Conservation (phyloP, 2,888 invertebrate genomes). For the Theretra japonica region DNA sequence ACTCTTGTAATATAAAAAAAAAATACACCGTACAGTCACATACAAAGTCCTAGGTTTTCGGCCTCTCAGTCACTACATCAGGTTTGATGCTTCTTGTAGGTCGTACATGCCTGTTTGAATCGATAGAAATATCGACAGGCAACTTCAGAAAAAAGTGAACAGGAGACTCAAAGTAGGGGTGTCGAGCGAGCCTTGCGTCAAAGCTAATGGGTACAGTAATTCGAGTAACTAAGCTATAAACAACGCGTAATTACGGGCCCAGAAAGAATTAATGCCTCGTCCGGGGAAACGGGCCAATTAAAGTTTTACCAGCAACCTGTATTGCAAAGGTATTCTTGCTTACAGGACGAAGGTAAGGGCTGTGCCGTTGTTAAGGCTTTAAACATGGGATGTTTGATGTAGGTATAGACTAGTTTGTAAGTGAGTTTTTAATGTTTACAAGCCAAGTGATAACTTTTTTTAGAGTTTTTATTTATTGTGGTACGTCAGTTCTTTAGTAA, state of each 20-base stretch:
- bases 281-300: slow-evolving; percentile 38
- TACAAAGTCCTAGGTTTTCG: too few relatives aligned
- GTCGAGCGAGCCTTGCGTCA: slow-evolving; percentile 33
- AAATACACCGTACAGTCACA: too few relatives aligned
- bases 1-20: too few relatives aligned
- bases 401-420: not conserved
- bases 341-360: not conserved
- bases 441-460: too few relatives aligned
- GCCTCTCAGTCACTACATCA: too few relatives aligned
- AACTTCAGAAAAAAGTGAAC: not conserved
- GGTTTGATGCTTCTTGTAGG: too few relatives aligned
- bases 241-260: slow-evolving; percentile 39
- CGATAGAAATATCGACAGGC: too few relatives aligned
- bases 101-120: too few relatives aligned
- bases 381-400: not conserved
- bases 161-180: not conserved
- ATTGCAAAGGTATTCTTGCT: slow-evolving; percentile 28
- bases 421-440: too few relatives aligned
- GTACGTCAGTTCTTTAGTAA: too few relatives aligned
- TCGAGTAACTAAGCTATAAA: slow-evolving; percentile 38
- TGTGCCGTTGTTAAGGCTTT: not conserved
- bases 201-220: slow-evolving; percentile 37
- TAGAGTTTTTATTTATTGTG: too few relatives aligned
- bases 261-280: slow-evolving; percentile 38
- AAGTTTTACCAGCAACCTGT: slow-evolving; percentile 31